Evolutionary conservation across 2,113 vertebrate species (phyloP).

Genomic region (Elachura formosa): DNA sequence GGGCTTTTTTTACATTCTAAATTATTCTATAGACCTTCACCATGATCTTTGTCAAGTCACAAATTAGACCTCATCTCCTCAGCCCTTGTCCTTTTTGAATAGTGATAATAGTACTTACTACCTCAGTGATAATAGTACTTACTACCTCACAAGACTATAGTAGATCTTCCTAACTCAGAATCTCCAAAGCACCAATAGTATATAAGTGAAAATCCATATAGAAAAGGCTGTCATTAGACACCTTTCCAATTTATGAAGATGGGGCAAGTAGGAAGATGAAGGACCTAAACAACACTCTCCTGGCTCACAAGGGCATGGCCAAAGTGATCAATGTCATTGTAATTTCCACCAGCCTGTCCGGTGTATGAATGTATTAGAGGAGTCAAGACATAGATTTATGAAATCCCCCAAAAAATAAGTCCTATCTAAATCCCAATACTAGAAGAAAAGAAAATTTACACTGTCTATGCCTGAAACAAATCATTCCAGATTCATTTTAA

Average conservation of each 20-base stretch:
- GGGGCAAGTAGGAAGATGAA: neutral
- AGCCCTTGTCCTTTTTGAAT: neutral
- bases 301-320: neutral
- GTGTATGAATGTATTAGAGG: neutral
- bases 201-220: neutral
- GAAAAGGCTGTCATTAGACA: neutral
- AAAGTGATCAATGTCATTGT: neutral
- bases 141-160: neutral
- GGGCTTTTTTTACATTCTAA: neutral
- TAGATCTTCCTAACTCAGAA: neutral
- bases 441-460: neutral
- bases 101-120: neutral
- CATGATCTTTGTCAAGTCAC: neutral
- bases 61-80: neutral
- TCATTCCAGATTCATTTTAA: neutral
- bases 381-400: neutral
- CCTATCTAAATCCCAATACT: neutral
- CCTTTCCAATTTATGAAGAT: neutral
- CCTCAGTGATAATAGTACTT: neutral
- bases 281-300: neutral
- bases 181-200: neutral
- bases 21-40: neutral
- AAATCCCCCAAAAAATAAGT: neutral
- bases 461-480: neutral
- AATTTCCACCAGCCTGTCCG: neutral